phyloP scores from a whole-genome alignment of 2,888 invertebrate species.

The Invenusta paracnida region DNA sequence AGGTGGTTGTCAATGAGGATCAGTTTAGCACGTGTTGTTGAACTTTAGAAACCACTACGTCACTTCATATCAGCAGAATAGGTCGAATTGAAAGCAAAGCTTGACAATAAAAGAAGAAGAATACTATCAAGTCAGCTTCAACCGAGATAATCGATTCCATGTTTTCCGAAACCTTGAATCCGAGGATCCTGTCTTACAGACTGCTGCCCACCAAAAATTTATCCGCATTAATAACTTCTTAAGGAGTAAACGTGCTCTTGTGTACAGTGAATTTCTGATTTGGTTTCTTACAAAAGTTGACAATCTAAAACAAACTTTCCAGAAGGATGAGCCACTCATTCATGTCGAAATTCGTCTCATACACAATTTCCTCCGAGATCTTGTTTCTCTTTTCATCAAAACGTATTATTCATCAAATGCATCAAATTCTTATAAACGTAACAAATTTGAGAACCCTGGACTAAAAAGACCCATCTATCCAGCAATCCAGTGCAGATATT shows the following conservation, averaged over 20 bases:
- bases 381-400: conserved; percentile 16
- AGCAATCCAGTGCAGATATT: not conserved
- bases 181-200: not conserved
- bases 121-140: too few species aligned
- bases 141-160: too few species aligned
- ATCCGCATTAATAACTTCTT: not conserved
- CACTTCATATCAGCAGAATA: too few species aligned
- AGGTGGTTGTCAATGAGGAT: too few species aligned
- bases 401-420: not conserved
- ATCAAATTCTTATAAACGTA: not conserved
- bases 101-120: too few species aligned
- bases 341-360: not conserved
- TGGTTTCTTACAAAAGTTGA: conserved; percentile 23
- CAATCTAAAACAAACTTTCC: conserved; percentile 3
- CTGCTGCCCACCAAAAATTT: not conserved
- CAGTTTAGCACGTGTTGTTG: too few species aligned
- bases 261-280: conserved; percentile 13
- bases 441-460: not conserved
- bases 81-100: too few species aligned
- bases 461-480: not conserved
- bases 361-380: not conserved
- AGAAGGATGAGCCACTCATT: not conserved
- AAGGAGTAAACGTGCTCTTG: not conserved
- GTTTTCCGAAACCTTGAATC: not conserved
- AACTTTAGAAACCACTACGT: too few species aligned